Evolutionary conservation across 2,888 invertebrate species (phyloP), one percentile per base, ranked within the genome.

Genomic region (Clanis bilineata): DNA sequence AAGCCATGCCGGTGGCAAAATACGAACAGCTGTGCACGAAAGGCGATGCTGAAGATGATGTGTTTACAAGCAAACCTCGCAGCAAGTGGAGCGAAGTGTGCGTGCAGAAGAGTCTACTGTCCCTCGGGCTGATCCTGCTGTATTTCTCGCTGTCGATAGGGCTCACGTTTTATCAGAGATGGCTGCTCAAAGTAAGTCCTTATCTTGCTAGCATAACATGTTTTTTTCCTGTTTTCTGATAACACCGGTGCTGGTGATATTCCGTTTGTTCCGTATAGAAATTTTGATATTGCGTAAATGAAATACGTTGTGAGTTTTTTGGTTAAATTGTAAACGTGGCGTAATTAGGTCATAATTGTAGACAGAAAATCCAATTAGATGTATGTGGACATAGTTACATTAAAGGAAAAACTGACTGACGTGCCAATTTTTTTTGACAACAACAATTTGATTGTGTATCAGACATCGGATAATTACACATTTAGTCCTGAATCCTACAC

Each of bases 111-210:
- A 81, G 86, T 63, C 74, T 88, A 1, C 67, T 90, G 23, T 90
- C 90, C 1, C 69, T 92, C 57, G 85, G 88, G 36, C 72, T 98
- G 51, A 96, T 99, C 65, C 82, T 96, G 2, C 89, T 97, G 54
- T 99, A 99, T 88, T 98, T 98, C 82, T 93, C 95, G 10, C 94
- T 99, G 59, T 99, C 99, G 12, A 98, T 99, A 74, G 96, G 98
- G 51, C 94, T 99, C 58, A 99, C 98, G 9, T 99, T 99, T 88
- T 99, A 99, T 87, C 99, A 99, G 85, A 95, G 98, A 93, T 96
- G 97, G 95, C 94, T 99, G 59, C 94, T 97, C 66, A 95, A 96
- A 93, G 97, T 97, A 88, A 75, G 76, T 44, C 41, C 44, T 58
- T 57, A 36, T 56, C 28, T 62, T 39, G 59, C 23, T 44, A 22